Conservation (phyloP, 2,888 invertebrate species). For the Agrochola lota region DNA sequence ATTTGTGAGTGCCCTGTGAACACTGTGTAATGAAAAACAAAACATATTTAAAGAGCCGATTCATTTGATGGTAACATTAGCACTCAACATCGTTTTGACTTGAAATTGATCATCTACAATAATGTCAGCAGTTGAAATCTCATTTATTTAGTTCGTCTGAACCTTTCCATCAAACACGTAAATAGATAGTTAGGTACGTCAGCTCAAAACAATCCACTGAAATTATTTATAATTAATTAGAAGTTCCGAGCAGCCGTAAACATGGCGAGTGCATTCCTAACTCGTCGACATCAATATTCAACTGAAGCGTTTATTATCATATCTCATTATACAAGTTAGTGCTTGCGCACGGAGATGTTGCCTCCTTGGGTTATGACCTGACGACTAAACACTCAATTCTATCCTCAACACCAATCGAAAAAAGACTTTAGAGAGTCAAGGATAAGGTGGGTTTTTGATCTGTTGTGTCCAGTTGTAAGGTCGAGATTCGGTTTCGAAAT, state of each 20-base stretch:
- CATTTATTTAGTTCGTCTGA: constrained; percentile 15
- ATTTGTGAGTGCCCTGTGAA: neutral
- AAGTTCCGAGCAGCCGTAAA: constrained; percentile 77
- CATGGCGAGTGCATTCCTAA: constrained; percentile 87
- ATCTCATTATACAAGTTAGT: constrained; percentile 91
- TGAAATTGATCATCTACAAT: neutral
- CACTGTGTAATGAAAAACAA: neutral
- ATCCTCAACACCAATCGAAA: constrained; percentile 65
- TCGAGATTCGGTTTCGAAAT: constrained; percentile 88
- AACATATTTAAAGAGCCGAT: neutral
- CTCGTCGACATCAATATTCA: constrained; percentile 90
- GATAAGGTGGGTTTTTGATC: constrained; percentile 69
- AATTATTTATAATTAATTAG: constrained; percentile 69
- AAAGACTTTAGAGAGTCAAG: constrained; percentile 66
- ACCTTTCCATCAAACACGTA: constrained; percentile 14
- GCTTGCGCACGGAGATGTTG: constrained; percentile 82
- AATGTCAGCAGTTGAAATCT: constrained; percentile 1
- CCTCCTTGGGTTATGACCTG: constrained; percentile 88
- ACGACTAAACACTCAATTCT: constrained; percentile 80
- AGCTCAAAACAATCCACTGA: constrained; percentile 55
- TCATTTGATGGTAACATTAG: neutral
- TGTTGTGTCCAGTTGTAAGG: constrained; percentile 79
- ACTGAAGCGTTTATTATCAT: constrained; percentile 90
- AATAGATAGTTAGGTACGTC: constrained; percentile 18
- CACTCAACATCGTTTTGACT: neutral